Evolutionary conservation across 2,797 vertebrate species (phyloP), one percentile per base, ranked within the genome.

Genomic region (Sebastolobus altivelis): DNA sequence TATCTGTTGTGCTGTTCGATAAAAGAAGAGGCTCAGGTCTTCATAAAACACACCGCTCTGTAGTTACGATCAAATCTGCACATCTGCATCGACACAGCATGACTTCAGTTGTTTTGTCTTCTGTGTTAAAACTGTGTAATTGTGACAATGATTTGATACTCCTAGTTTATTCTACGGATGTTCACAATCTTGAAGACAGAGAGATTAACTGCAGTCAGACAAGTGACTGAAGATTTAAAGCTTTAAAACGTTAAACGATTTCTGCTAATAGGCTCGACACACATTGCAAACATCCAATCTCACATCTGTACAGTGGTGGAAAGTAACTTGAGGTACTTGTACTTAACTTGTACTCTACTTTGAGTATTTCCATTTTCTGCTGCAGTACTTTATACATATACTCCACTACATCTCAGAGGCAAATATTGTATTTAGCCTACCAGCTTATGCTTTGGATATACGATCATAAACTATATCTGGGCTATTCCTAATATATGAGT

Each of bases 1-100:
- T 49, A 73, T 68, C 18, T 43, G 27, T 29, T 60, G 38, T 52
- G 60, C 54, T n/a, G 63, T 31, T 40, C 22, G 55, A 73, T 61
- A 74, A 77, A n/a, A 63, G 37, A 35, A 22, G 20, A 35, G 25
- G 6, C 4, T 33, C 4, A 22, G 13, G 43, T 35, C 14, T 69
- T 58, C 9, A 56, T 25, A 18, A 35, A 59, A 35, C n/a, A 46
- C n/a, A 22, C n/a, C 35, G 40, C 1, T 60, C 27, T n/a, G 20
- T 62, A 4, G 12, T 52, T 27, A 4, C 31, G 31, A 61, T 61
- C 20, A 52, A 16, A 59, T 59, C n/a, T 46, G 38, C 55, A 54
- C 22, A 20, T 60, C 16, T 52, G 7, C 14, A 59, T 27, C 29
- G 9, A 7, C 73, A 35, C 10, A 4, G n/a, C 37, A 43, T 2